Evolutionary conservation across 2,113 vertebrate species (phyloP), one percentile per base, ranked within the genome.

Genomic region (Blennius ocellaris): DNA sequence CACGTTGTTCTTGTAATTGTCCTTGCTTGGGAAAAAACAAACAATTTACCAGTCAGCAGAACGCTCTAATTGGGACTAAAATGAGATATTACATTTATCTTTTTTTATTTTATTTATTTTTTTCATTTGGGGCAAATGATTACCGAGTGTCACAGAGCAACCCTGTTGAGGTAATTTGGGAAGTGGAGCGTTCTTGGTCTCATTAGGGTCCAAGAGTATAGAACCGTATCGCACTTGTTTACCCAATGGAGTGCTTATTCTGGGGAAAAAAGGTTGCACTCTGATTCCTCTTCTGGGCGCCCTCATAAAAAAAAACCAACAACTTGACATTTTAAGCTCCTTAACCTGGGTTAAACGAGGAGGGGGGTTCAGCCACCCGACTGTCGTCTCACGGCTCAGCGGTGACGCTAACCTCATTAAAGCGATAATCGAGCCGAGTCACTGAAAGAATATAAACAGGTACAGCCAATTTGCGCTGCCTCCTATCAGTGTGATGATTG

Each of bases 31-130:
- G 65, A 78, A 90, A 30, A 92, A 93, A 92, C 83, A 93, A 93
- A 93, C 91, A 93, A 92, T 92, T 93, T 93, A 90, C 85, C 78
- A 91, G 87, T 89, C 87, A 92, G 88, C 87, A 88, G 82, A 91
- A 92, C 78, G 63, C 73, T 41, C 80, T 91, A 87, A 93, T 91
- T 92, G 85, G 89, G 82, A 91, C 91, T 90, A 87, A 91, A 93
- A 91, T 78, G 55, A 89, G 82, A 89, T 80, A 86, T 89, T 90
- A 85, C 77, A 86, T 90, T 85, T 83, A 91, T 91, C 80, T 89
- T 89, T 81, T 89, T 68, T 82, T 86, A 48, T 78, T 30, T 2
- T 2, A 30, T 30, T 30, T n/a, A n/a, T 30, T 30, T 30, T 30
- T 30, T 30, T 30, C 21, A 30, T 30, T 30, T 30, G 21, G 21